These are phyloP conservation scores for rabbit (Oryctolagus cuniculus) DNA, from an alignment of 2,113 vertebrate species.

Conservation along the genomic window mOryCun1.1 NC_091438.1:56796501-56797000, in stretches of 20 bases:
- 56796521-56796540: background rate
- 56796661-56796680: background rate
- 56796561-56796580: background rate
- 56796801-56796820: background rate
- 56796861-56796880: constrained; percentile 7
- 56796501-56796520: constrained; percentile 19
- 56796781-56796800: background rate
- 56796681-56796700: background rate
- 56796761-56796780: constrained; percentile 38
- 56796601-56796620: background rate
- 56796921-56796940: constrained; percentile 30
- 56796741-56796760: background rate
- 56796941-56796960: background rate
- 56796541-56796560: constrained; percentile 6
- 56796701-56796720: background rate
- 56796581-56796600: background rate
- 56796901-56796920: background rate
- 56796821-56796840: background rate
- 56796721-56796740: background rate
- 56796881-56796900: constrained; percentile 36
- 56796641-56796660: background rate
- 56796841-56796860: background rate
- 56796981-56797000: constrained; percentile 99
- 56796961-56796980: constrained; percentile 29
- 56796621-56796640: background rate